Conservation (phyloP, 2,797 vertebrate genomes). For the Cyclopterus lumpus region DNA sequence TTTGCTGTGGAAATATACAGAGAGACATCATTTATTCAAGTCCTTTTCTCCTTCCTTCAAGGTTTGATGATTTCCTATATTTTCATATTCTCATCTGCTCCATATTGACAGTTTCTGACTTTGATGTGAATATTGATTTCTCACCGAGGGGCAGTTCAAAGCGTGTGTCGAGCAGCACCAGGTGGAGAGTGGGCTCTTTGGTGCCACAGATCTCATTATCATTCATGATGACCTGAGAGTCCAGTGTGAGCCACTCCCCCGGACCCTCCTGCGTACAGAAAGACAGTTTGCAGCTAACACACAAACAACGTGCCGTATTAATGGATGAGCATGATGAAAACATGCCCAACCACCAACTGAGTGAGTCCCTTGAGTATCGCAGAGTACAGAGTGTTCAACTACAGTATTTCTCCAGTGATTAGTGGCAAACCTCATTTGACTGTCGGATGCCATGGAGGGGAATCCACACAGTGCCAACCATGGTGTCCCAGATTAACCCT, state of each 20-base stretch:
- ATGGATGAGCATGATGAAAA: background rate
- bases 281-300: constrained; percentile 21
- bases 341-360: background rate
- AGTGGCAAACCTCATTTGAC: constrained; percentile 92
- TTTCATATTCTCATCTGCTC: constrained; percentile 29
- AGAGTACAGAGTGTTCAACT: constrained; percentile 9
- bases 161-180: constrained; percentile 93
- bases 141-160: constrained; percentile 96
- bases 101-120: constrained; percentile 23
- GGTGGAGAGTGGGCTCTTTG: constrained; percentile 96
- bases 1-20: constrained; percentile 36
- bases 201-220: constrained; percentile 98
- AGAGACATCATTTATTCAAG: constrained; percentile 39
- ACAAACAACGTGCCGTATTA: background rate
- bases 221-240: constrained; percentile 96
- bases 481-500: constrained; percentile 98
- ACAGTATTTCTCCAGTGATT: constrained; percentile 26
- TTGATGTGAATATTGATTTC: constrained; percentile 38
- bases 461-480: constrained; percentile 97
- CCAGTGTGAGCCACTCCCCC: constrained; percentile 94
- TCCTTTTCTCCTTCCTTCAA: background rate
- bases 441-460: constrained; percentile 92
- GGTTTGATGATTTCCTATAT: constrained; percentile 37
- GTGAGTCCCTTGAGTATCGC: background rate
- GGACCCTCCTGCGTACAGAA: constrained; percentile 89